Conservation (phyloP, 2,797 vertebrate genomes). For the Zalophus californianus region DNA sequence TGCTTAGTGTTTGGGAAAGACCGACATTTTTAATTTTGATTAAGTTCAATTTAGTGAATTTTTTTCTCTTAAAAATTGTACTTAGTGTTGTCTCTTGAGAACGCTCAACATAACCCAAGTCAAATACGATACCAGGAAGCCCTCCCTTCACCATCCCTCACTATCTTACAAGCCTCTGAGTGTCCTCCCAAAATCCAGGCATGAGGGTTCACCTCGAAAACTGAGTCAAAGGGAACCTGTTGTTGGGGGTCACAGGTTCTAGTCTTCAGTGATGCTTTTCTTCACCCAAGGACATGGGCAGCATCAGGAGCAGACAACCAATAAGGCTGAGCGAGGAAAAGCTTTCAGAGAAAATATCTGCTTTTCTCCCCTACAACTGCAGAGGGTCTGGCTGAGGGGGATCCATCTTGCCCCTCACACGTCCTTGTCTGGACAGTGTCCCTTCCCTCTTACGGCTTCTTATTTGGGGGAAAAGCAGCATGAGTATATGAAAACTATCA, state of each 20-base stretch:
- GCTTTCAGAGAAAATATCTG: neutral
- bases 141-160: neutral
- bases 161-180: neutral
- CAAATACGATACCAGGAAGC: neutral
- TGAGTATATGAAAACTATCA: neutral
- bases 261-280: neutral
- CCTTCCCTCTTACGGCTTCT: neutral
- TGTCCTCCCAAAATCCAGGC: neutral
- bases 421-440: neutral
- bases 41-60: neutral
- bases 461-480: neutral
- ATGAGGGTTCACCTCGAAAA: neutral
- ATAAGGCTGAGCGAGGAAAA: neutral
- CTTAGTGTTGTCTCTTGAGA: neutral
- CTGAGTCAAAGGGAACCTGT: neutral
- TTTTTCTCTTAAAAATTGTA: neutral
- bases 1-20: neutral
- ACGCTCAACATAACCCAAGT: neutral
- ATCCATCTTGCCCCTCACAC: neutral
- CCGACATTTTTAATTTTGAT: neutral
- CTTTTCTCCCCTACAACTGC: neutral
- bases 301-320: neutral
- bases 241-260: accelerated
- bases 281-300: neutral
- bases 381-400: neutral